Evolutionary conservation across 1,140 invertebrate genomes (phyloP).

Genomic region (Brevipalpus yothersi): DNA sequence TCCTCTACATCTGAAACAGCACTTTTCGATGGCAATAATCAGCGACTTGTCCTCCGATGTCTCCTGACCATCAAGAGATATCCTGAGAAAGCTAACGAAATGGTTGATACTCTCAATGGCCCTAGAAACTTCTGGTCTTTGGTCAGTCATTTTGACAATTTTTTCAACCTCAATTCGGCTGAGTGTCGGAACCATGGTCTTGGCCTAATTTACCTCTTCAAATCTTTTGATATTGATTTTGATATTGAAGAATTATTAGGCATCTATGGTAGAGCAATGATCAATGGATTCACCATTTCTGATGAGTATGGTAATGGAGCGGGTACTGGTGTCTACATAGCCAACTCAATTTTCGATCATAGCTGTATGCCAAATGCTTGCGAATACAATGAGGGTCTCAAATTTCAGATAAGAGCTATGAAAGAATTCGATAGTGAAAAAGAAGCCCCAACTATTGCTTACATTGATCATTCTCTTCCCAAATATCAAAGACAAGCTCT

Average conservation of each 20-base stretch:
- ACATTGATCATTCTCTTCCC: conserved; percentile 49
- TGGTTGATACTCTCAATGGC: neutral
- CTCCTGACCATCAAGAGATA: neutral
- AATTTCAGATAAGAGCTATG: conserved; percentile 39
- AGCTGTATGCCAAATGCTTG: conserved; percentile 65
- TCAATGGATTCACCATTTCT: too few species aligned
- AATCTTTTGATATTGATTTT: too few species aligned
- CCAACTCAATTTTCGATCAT: conserved; percentile 52
- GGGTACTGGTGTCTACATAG: conserved; percentile 2
- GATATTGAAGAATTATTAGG: too few species aligned
- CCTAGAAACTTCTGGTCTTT: neutral
- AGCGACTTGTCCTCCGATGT: neutral
- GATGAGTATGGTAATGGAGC: neutral
- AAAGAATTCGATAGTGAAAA: conserved; percentile 39
- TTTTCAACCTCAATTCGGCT: neutral
- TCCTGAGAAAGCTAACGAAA: neutral
- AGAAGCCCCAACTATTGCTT: conserved; percentile 44
- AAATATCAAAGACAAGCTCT: conserved; percentile 36
- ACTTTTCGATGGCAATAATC: neutral
- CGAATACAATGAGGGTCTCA: conserved; percentile 51
- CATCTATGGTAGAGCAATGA: too few species aligned
- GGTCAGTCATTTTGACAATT: neutral
- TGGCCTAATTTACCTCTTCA: neutral
- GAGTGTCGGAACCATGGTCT: neutral
- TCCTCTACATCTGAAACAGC: neutral